Conservation (phyloP, 2,888 invertebrate species). For the Lordiphosa fenestrarum region DNA sequence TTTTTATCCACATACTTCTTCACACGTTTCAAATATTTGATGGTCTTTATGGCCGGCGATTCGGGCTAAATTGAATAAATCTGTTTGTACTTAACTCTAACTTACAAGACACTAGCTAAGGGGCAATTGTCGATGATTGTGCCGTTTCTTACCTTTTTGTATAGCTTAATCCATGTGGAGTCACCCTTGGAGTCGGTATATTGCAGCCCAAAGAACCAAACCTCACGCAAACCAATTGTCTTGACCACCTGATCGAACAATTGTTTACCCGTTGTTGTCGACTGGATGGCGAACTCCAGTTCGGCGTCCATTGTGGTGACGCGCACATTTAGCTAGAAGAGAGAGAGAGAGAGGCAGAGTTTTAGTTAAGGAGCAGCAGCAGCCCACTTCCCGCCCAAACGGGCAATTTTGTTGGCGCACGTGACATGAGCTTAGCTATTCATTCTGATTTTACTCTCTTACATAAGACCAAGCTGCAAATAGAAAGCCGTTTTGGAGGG, state of each 20-base stretch:
- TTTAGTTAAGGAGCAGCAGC: no score
- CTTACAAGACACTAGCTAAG: no score
- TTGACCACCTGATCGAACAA: slow-evolving; percentile 99
- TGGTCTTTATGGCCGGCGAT: slow-evolving; percentile 78
- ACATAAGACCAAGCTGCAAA: not conserved
- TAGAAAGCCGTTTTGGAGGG: slow-evolving; percentile 38
- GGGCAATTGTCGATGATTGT: no score
- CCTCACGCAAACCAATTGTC: slow-evolving; percentile 98
- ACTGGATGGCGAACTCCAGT: slow-evolving; percentile 99
- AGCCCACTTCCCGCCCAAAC: no score
- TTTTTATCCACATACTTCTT: slow-evolving; percentile 80
- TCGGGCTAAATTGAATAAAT: slow-evolving; percentile 69
- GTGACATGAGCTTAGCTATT: no score
- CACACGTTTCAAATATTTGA: slow-evolving; percentile 80
- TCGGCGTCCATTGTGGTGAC: slow-evolving; percentile 99
- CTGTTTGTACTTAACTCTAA: slow-evolving; percentile 80
- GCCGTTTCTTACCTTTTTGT: slow-evolving; percentile 93
- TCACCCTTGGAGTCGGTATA: slow-evolving; percentile 99
- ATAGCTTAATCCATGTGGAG: slow-evolving; percentile 98
- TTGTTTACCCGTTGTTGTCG: slow-evolving; percentile 99
- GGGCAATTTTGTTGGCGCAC: no score
- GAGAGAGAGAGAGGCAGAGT: not conserved
- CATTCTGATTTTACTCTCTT: not conserved
- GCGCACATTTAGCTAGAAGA: slow-evolving; percentile 95
- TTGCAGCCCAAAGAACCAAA: slow-evolving; percentile 99